Percentiles rank a stretch among this genome's conserved stretches.
These are phyloP conservation scores for Luidia sarsii DNA, from an alignment of 53 echinoderm and acorn worm genomes.

Conservation along the genomic window DNA sequence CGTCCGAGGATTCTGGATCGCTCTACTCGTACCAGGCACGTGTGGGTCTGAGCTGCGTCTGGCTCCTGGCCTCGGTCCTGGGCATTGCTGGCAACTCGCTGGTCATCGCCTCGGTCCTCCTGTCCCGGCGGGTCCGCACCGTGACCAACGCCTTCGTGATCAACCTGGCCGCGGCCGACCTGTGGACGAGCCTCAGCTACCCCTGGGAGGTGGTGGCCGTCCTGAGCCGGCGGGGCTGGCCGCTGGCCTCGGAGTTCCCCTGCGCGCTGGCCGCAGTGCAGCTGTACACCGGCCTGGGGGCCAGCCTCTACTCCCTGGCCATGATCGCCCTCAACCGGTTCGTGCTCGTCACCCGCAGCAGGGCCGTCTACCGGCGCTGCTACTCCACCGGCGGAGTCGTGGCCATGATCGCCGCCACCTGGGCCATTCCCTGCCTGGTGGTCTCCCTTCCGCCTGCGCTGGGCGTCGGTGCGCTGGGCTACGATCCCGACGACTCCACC, in stretches of 20 bases:
- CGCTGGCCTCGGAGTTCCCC: conserved; percentile 34
- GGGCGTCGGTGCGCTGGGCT: conserved; percentile 30
- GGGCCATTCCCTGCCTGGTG: conserved; percentile 49
- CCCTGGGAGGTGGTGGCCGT: conserved; percentile 56
- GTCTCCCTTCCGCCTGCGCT: conserved; percentile 30
- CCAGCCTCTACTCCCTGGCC: conserved; percentile 60
- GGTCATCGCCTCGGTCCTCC: conserved; percentile 56
- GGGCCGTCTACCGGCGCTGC: conserved; percentile 40
- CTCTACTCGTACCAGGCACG: conserved; percentile 27
- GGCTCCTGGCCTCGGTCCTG: conserved; percentile 25
- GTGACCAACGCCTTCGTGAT: conserved; percentile 68
- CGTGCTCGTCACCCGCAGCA: conserved; percentile 55
- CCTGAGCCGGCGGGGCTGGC: conserved; percentile 57
- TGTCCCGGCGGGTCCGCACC: conserved; percentile 64
- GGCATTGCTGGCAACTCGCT: conserved; percentile 65
- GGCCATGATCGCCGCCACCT: conserved; percentile 56
- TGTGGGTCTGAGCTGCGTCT: neutral
- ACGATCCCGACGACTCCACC: conserved; percentile 29
- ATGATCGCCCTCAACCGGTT: conserved; percentile 68
- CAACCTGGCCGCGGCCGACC: conserved; percentile 63
- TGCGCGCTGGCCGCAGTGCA: conserved; percentile 36
- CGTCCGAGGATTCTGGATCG: neutral
- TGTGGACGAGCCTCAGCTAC: conserved; percentile 59
- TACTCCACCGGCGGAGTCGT: conserved; percentile 51
- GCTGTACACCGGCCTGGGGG: conserved; percentile 55